Evolutionary conservation across 1,140 invertebrate genomes (phyloP).

Genomic region (Drosophila kepulauana): DNA sequence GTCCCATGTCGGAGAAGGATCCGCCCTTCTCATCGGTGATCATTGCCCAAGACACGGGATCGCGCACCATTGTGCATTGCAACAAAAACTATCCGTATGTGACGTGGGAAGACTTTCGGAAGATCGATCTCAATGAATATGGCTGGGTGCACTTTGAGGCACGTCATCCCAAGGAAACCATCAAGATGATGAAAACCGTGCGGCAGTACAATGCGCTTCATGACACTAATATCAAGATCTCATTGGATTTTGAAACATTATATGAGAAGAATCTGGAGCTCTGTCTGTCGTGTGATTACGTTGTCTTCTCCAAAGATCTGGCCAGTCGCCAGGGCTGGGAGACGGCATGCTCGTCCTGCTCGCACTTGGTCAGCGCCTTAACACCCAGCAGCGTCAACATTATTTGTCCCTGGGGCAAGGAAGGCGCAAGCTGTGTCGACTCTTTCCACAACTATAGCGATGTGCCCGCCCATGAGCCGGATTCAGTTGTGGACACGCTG

Average conservation of each 20-base stretch:
- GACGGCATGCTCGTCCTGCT: conserved; percentile 45
- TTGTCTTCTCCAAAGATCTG: conserved; percentile 88
- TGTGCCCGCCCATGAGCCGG: conserved; percentile 86
- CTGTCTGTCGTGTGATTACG: conserved; percentile 87
- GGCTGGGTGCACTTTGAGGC: conserved; percentile 91
- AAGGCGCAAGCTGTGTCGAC: conserved; percentile 87
- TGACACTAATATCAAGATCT: conserved; percentile 86
- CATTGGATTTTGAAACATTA: conserved; percentile 89
- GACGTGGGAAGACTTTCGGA: conserved; percentile 87
- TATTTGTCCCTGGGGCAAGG: conserved; percentile 90
- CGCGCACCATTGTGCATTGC: conserved; percentile 89
- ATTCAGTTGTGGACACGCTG: conserved; percentile 88
- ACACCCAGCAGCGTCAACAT: conserved; percentile 69
- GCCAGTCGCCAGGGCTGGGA: conserved; percentile 54
- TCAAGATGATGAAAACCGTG: conserved; percentile 87
- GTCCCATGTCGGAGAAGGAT: conserved; percentile 81
- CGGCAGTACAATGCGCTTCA: conserved; percentile 85
- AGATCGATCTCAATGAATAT: conserved; percentile 86
- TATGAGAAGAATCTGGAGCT: conserved; percentile 85
- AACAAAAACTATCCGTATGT: conserved; percentile 88
- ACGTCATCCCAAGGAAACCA: conserved; percentile 86
- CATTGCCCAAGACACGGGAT: conserved; percentile 86
- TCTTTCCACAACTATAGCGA: conserved; percentile 84
- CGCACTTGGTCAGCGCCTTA: conserved; percentile 17
- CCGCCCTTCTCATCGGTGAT: conserved; percentile 86